Conservation (phyloP, 2,888 invertebrate genomes). For the Zaprionus obscuricornis region DNA sequence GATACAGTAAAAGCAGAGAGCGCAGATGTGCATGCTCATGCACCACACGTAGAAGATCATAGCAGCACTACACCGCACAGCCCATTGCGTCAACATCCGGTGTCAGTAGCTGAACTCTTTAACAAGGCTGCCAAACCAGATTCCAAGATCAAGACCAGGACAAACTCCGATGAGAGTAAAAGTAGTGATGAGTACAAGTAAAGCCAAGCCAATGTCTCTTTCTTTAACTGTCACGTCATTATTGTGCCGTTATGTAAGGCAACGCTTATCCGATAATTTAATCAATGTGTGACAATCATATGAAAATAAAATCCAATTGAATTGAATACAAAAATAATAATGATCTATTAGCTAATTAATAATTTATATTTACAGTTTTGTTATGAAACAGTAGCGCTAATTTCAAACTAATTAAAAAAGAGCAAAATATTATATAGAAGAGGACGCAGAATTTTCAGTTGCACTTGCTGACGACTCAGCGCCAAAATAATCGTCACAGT, state of each 20-base stretch:
- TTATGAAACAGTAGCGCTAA: conserved; percentile 27
- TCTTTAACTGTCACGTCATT: too few relatives aligned
- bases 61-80: conserved; percentile 15
- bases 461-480: not conserved
- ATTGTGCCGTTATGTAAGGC: conserved; percentile 27
- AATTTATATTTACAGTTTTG: too few relatives aligned
- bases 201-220: conserved; percentile 26
- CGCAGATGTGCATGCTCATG: conserved; percentile 16
- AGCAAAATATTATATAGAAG: too few relatives aligned
- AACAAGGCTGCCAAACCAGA: conserved; percentile 54
- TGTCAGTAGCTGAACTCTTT: conserved; percentile 78
- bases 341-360: too few relatives aligned
- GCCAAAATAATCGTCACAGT: conserved; percentile 80
- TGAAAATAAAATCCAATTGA: conserved; percentile 13
- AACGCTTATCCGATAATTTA: too few relatives aligned
- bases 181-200: conserved; percentile 16
- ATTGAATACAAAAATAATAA: conserved; percentile 33
- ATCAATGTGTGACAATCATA: too few relatives aligned
- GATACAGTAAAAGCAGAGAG: conserved; percentile 24
- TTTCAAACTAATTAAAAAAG: conserved; percentile 16
- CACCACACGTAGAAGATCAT: not conserved
- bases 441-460: not conserved
- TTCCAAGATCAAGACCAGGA: not conserved
- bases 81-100: conserved; percentile 63
- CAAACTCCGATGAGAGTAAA: conserved; percentile 48